phyloP scores from a whole-genome alignment of 2,888 invertebrate species.

The Ligdia adustata region DNA sequence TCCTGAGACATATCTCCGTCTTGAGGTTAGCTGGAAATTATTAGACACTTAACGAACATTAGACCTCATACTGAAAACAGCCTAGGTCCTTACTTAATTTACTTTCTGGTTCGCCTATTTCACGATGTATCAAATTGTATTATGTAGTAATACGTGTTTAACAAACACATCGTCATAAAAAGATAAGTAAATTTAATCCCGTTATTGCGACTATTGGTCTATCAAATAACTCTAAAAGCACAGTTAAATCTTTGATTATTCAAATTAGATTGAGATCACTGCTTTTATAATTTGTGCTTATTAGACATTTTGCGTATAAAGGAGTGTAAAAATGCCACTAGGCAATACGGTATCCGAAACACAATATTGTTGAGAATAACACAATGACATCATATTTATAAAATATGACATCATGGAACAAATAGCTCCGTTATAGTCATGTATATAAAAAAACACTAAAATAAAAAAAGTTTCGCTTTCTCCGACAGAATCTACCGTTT shows the following conservation, averaged over 20 bases:
- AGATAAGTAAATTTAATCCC: conserved; percentile 5
- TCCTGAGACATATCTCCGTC: conserved; percentile 53
- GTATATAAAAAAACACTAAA: background rate
- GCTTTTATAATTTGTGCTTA: conserved; percentile 19
- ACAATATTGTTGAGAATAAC: conserved; percentile 1
- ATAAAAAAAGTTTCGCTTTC: background rate
- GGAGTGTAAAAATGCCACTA: background rate
- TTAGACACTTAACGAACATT: conserved; percentile 9
- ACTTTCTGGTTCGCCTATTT: background rate
- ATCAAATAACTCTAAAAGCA: conserved; percentile 19
- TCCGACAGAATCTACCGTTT: background rate
- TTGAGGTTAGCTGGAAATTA: conserved; percentile 29
- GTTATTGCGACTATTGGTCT: conserved; percentile 18
- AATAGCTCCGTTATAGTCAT: background rate
- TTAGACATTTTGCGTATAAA: conserved; percentile 17
- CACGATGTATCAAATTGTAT: background rate
- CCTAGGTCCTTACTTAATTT: background rate
- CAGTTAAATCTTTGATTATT: conserved; percentile 21
- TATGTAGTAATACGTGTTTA: background rate
- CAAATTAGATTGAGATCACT: conserved; percentile 23
- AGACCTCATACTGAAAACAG: background rate
- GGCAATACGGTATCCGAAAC: conserved; percentile 3
- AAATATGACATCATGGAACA: background rate
- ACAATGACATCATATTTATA: background rate
- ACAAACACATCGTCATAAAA: conserved; percentile 1